Evolutionary conservation across 2,113 vertebrate species (phyloP).

Genomic region (Strix uralensis): DNA sequence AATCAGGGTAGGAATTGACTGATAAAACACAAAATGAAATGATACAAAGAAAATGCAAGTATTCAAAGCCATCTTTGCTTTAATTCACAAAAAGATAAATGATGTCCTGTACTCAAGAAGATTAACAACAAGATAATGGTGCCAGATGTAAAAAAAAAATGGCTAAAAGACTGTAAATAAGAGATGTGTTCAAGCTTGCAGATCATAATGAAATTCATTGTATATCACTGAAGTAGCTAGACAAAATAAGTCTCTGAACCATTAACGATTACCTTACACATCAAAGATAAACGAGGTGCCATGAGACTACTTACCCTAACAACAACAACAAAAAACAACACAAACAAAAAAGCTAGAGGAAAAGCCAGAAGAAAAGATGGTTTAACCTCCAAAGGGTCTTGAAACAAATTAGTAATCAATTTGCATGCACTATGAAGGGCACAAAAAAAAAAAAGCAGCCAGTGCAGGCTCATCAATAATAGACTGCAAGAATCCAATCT

Average conservation of each 20-base stretch:
- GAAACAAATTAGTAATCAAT: not conserved
- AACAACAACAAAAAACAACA: not conserved
- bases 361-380: not conserved
- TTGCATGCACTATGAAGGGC: not conserved
- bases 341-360: not conserved
- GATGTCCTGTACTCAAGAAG: not conserved
- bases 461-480: not conserved
- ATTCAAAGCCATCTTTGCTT: not conserved
- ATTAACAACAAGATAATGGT: not conserved
- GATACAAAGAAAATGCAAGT: not conserved
- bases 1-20: not conserved
- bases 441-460: not conserved
- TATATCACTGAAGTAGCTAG: not conserved
- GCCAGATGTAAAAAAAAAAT: not conserved
- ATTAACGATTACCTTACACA: not conserved
- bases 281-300: not conserved
- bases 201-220: not conserved
- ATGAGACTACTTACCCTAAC: not conserved
- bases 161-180: not conserved
- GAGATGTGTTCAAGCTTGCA: not conserved
- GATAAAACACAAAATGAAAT: not conserved
- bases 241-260: not conserved
- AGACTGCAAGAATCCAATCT: not conserved
- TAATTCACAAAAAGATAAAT: not conserved
- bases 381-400: not conserved